Conservation (phyloP, 2,113 vertebrate genomes). For the Struthidea cinerea region DNA sequence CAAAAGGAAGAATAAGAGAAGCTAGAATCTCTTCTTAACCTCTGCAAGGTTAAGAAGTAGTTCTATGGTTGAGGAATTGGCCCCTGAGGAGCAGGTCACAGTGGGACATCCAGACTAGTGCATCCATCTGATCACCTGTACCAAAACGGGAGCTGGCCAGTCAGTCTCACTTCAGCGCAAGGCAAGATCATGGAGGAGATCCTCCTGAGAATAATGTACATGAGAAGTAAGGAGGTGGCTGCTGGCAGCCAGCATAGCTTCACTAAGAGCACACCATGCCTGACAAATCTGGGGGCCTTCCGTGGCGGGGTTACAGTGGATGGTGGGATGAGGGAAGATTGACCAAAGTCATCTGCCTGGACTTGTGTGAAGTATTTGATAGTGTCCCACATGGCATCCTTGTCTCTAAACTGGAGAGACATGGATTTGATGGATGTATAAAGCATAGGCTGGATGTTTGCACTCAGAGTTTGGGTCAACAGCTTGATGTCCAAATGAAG, state of each 20-base stretch:
- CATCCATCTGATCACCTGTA: background rate
- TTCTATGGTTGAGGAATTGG: background rate
- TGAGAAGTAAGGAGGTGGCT: background rate
- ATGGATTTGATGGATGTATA: background rate
- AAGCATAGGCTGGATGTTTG: background rate
- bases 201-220: background rate
- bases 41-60: background rate
- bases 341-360: background rate
- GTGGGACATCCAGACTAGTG: background rate
- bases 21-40: background rate
- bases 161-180: background rate
- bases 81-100: background rate
- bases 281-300: background rate
- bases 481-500: background rate
- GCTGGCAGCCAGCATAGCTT: background rate
- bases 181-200: background rate
- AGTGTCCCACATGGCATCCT: rapidly evolving
- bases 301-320: background rate
- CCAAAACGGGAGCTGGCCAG: background rate
- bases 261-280: background rate
- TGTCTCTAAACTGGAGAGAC: background rate
- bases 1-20: background rate
- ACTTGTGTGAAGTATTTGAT: background rate
- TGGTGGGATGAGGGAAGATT: background rate
- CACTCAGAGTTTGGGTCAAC: background rate